Evolutionary conservation across 2,888 invertebrate genomes (phyloP).

Genomic region (Pharmacophagus antenor): DNA sequence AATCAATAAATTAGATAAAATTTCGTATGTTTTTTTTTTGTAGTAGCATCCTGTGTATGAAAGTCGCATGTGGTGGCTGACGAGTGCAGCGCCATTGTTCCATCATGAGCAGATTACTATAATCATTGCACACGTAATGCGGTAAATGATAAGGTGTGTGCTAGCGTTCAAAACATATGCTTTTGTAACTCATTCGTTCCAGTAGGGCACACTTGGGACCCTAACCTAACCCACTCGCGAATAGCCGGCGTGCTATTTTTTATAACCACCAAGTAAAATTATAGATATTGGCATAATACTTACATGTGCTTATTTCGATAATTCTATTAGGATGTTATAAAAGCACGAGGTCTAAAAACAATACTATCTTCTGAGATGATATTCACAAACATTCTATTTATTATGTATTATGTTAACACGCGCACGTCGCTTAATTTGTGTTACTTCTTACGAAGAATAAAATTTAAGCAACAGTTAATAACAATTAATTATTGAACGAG

Average conservation of each 20-base stretch:
- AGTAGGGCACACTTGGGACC: slow-evolving; percentile 49
- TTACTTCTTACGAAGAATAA: background rate
- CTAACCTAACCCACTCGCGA: slow-evolving; percentile 30
- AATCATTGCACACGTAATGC: slow-evolving; percentile 77
- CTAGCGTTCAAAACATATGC: slow-evolving; percentile 78
- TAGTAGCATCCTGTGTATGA: slow-evolving; percentile 50
- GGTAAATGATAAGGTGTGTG: slow-evolving; percentile 79
- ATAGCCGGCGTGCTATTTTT: slow-evolving; percentile 25
- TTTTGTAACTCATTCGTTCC: slow-evolving; percentile 75
- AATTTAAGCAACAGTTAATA: background rate
- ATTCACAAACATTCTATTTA: background rate
- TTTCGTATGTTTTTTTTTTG: background rate
- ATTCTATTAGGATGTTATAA: too few species aligned
- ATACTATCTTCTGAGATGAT: background rate
- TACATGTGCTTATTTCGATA: too few species aligned
- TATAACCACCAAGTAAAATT: slow-evolving; percentile 3
- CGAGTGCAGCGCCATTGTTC: slow-evolving; percentile 70
- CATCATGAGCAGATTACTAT: slow-evolving; percentile 77
- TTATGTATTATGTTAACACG: background rate
- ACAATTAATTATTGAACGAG: background rate
- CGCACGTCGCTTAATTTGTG: background rate
- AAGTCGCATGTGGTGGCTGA: slow-evolving; percentile 61
- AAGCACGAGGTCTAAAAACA: too few species aligned
- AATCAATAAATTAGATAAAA: too few species aligned
- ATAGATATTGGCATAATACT: slow-evolving; percentile 16